A percentile compares a stretch with the other conserved stretches of the same genome.
Conservation (phyloP, 2,888 invertebrate species). For the Mactromeris polynyma region DNA sequence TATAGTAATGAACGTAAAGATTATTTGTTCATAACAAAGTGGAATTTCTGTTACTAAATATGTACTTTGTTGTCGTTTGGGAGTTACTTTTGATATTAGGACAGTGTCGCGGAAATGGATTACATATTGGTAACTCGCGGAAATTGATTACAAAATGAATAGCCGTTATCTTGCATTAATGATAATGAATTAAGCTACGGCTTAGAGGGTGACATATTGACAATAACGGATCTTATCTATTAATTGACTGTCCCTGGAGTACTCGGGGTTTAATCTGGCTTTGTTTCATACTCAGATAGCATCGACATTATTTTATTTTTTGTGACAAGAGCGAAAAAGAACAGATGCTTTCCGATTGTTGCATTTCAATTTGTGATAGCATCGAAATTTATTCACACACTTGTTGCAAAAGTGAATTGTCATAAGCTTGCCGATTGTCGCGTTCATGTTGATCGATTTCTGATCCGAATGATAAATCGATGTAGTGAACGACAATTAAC, state of each 20-base stretch:
- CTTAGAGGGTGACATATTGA: not conserved
- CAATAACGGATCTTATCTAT: conserved; percentile 9
- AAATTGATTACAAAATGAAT: conserved; percentile 2
- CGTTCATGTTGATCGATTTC: not conserved
- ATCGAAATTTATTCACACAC: not conserved
- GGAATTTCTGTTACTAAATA: not conserved
- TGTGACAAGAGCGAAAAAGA: not conserved
- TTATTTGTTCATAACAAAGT: not conserved
- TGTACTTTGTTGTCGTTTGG: not conserved
- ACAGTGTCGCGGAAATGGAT: not conserved
- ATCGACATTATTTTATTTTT: not conserved
- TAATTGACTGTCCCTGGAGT: not conserved
- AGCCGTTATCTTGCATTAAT: not conserved
- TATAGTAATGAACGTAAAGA: not conserved
- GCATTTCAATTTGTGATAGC: not conserved
- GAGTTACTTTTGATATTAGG: not conserved
- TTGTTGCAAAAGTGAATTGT: not conserved
- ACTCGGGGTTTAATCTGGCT: not conserved
- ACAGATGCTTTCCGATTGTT: not conserved
- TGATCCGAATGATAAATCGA: not conserved
- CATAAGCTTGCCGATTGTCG: not conserved
- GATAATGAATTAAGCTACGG: not conserved
- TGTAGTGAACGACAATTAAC: not conserved
- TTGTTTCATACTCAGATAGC: not conserved
- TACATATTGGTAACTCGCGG: not conserved